Evolutionary conservation across 2,797 vertebrate genomes (phyloP), one percentile per base, ranked within the genome.

Genomic region (Tokudaia muenninki): DNA sequence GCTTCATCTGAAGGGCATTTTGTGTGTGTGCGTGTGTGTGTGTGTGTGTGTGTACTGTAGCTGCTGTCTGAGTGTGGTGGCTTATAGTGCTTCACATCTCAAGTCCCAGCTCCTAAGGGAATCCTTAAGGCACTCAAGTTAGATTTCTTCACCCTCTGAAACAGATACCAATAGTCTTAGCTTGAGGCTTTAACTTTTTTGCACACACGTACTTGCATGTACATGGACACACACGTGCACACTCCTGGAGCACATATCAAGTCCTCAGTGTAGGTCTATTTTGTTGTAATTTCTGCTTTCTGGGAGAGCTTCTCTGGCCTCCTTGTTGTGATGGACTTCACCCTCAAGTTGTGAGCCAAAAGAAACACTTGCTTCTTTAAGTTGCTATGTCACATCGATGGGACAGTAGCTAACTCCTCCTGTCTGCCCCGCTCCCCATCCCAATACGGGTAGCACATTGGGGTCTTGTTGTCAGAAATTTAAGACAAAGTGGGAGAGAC

Each of bases 241-340:
- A 31, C 14, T 29, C 0, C 0, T 22, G 29, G 50, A 87, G 3
- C 12, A 41, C 50, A 87, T 6, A 10, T 13, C 26, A 52, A 52
- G 7, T 26, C 17, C 24, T 52, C 47, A n/a, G 31, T 5, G 21
- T 24, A 17, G 37, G 44, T 72, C 31, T 74, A 44, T 74, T 86
- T 44, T 52, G 16, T 50, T 65, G 8, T 41, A 70, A 87, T 84
- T 87, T 75, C 61, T 80, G 75, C 63, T 96, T 93, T 63, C 24
- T 55, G 47, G 2, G 3, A 29, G 65, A 70, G 22, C n/a, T 29
- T 8, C n/a, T 70, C 67, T n/a, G 12, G 22, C 22, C 29, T 22
- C 34, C 86, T 22, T 26, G 24, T n/a, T 55, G 14, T 87, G 86
- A 74, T 55, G 67, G 67, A 31, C 6, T 13, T 4, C 1, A 9